phyloP scores from a whole-genome alignment of 2,888 invertebrate species.

The Drosophila formosana region DNA sequence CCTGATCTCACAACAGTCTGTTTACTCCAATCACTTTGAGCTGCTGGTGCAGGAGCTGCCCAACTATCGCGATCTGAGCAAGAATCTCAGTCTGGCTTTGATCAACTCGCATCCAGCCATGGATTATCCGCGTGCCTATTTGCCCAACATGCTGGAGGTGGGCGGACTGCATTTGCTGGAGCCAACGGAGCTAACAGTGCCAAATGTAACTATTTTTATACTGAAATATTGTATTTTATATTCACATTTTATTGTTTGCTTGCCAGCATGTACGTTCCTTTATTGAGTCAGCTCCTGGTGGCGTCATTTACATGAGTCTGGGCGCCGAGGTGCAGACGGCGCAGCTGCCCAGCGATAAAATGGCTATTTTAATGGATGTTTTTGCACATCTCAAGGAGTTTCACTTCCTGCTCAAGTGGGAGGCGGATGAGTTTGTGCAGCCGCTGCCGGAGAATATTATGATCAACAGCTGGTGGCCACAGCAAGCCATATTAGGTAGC shows the following conservation, averaged over 20 bases:
- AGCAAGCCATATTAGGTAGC: slow-evolving; percentile 83
- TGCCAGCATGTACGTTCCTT: slow-evolving; percentile 78
- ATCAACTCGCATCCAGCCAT: slow-evolving; percentile 84
- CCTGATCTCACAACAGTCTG: slow-evolving; percentile 83
- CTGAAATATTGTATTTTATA: neutral
- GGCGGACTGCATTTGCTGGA: slow-evolving; percentile 81
- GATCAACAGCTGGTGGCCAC: slow-evolving; percentile 84
- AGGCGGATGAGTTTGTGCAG: slow-evolving; percentile 81
- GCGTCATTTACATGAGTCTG: slow-evolving; percentile 85
- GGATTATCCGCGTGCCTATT: slow-evolving; percentile 83
- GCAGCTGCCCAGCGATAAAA: slow-evolving; percentile 83
- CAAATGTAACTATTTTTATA: slow-evolving; percentile 63
- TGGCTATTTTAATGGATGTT: slow-evolving; percentile 77
- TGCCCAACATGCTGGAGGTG: slow-evolving; percentile 84
- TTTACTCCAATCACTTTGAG: slow-evolving; percentile 83
- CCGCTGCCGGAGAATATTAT: slow-evolving; percentile 84
- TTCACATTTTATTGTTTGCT: slow-evolving; percentile 6
- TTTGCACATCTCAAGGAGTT: slow-evolving; percentile 80
- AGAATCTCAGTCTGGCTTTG: slow-evolving; percentile 83
- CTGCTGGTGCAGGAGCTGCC: slow-evolving; percentile 78
- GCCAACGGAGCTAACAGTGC: slow-evolving; percentile 54
- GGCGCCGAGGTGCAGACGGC: slow-evolving; percentile 84
- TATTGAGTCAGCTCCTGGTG: slow-evolving; percentile 83
- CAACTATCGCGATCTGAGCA: slow-evolving; percentile 82
- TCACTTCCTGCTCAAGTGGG: slow-evolving; percentile 86